phyloP scores from a whole-genome alignment of 2,797 vertebrate species.

The Gadopsis bispinosus region DNA sequence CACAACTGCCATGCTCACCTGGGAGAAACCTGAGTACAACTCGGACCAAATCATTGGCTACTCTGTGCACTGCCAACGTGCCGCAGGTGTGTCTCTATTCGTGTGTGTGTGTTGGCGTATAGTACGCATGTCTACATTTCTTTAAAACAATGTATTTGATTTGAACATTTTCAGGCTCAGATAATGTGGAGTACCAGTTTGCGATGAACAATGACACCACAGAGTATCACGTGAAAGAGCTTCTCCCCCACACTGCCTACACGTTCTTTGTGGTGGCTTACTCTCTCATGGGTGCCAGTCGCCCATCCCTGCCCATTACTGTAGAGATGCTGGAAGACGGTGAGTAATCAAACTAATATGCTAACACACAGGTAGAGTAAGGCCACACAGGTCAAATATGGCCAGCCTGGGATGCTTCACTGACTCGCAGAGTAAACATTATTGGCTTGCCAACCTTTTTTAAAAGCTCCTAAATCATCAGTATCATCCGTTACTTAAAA shows the following conservation, averaged over 20 bases:
- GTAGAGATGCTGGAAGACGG: slow-evolving; percentile 94
- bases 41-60: slow-evolving; percentile 97
- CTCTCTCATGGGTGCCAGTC: slow-evolving; percentile 94
- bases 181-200: slow-evolving; percentile 96
- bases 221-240: slow-evolving; percentile 93
- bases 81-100: slow-evolving; percentile 79
- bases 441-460: slow-evolving; percentile 7
- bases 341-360: slow-evolving; percentile 75
- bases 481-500: slow-evolving; percentile 1
- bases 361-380: slow-evolving; percentile 1
- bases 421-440: slow-evolving; percentile 3
- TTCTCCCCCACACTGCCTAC: slow-evolving; percentile 94
- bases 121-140: neutral
- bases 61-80: slow-evolving; percentile 94
- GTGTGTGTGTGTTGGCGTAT: neutral
- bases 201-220: slow-evolving; percentile 98
- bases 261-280: slow-evolving; percentile 97
- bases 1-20: slow-evolving; percentile 90
- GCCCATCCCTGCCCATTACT: slow-evolving; percentile 88
- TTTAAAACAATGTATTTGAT: neutral
- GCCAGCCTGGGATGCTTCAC: slow-evolving; percentile 10
- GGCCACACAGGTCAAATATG: slow-evolving; percentile 19
- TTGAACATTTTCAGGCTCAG: slow-evolving; percentile 83
- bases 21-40: slow-evolving; percentile 94
- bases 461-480: slow-evolving; percentile 12